Base-by-base conservation (phyloP, 2,113 vertebrate genomes). In the Dolichallabes microphthalmus region DNA sequence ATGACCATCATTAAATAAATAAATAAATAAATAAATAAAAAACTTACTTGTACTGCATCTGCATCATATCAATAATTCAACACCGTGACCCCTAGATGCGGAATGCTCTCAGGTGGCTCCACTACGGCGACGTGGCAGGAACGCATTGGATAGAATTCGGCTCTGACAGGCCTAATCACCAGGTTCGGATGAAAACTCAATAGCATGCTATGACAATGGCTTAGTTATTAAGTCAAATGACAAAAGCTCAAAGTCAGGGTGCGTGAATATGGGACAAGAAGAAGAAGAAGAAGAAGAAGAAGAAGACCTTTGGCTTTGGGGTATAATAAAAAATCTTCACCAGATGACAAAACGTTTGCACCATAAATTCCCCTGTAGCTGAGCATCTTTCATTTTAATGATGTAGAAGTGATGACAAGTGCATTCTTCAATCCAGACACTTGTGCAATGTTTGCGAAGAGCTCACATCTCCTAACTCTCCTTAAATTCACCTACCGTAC, bases 41-140 rank as follows among this genome's bases (percentile, higher is more conserved):
- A 91, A 85, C 89, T 90, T 66, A 86, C 86, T 88, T 87, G 85
- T 91, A 39, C 69, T 89, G 88, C 85, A 91, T 87, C 89, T 89
- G 88, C 85, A 91, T 87, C 89, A 89, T 91, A 90, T 91, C 91
- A 85, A 90, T 93, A 92, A 93, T 88, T 93, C 91, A 91, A 11
- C 50, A 57, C 45, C 78, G 6, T 58, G 90, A 89, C 88, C 88
- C 84, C 83, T 85, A 87, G 90, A 89, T 88, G 83, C 77, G 88
- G 25, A 15, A 86, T 89, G 90, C 89, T 92, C 90, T 91, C 88
- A 88, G 90, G 89, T 89, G 73, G 84, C 60, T 10, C 63, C 73
- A 82, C 82, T 58, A n/a, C 84, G 77, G 85, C 69, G 52, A 85
- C 86, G 84, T 90, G 85, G 85, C 82, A 82, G 81, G 85, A 86